Evolutionary conservation across 2,797 vertebrate genomes (phyloP).

Genomic region (Sebastes trivittatus): DNA sequence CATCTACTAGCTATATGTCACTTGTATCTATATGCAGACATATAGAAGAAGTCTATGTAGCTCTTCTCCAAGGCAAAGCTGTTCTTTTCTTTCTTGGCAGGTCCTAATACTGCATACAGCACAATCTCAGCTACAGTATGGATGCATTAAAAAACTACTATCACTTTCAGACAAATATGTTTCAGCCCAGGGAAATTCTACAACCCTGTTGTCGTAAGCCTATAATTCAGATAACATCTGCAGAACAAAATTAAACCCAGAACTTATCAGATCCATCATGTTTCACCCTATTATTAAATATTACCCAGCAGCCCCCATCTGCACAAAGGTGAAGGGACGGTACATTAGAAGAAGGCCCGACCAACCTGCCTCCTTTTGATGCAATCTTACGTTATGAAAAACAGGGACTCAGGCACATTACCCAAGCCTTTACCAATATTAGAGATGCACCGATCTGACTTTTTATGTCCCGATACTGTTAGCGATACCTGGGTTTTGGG

Average conservation of each 20-base stretch:
- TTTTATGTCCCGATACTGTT: too few species aligned
- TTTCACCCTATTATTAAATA: slow-evolving; percentile 3
- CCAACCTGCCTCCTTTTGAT: not conserved
- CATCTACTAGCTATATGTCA: not conserved
- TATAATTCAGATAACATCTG: slow-evolving; percentile 29
- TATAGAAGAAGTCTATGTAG: not conserved
- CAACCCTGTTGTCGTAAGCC: not conserved
- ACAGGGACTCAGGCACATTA: not conserved
- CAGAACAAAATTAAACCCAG: slow-evolving; percentile 33
- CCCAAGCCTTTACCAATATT: not conserved
- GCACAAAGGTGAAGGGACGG: not conserved
- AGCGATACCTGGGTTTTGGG: too few species aligned
- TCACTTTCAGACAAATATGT: not conserved
- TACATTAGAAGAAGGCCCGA: not conserved
- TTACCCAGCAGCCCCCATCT: not conserved
- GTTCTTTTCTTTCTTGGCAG: not conserved
- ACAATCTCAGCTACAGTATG: not conserved
- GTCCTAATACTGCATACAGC: not conserved
- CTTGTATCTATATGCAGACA: not conserved
- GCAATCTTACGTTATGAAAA: not conserved
- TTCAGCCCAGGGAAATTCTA: slow-evolving; percentile 5
- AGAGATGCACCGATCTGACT: too few species aligned
- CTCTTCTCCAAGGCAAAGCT: not conserved
- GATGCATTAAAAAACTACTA: slow-evolving; percentile 1
- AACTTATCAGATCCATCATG: slow-evolving; percentile 19